Percentiles rank a stretch among this genome's conserved stretches.
phyloP scores from a whole-genome alignment of 2,797 vertebrate genomes.

The Cynodonichthys magdalenae region DNA sequence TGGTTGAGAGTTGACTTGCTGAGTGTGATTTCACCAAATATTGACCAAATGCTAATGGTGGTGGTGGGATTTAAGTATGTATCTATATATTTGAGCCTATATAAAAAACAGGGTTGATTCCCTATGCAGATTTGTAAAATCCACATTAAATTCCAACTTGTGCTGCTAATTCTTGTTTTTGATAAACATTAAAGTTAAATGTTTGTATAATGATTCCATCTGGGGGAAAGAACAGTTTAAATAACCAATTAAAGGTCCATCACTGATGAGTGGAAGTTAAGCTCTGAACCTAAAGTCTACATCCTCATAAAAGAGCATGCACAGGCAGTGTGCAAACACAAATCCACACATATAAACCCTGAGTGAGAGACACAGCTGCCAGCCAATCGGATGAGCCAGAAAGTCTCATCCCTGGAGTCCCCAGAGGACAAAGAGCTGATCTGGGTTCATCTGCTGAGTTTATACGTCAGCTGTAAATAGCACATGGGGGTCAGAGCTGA shows the following conservation, averaged over 20 bases:
- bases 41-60: no score
- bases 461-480: conserved; percentile 61
- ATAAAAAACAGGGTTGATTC: no score
- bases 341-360: conserved; percentile 3
- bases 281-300: neutral
- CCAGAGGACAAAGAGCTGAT: conserved; percentile 69
- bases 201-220: neutral
- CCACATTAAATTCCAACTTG: no score
- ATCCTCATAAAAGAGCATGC: neutral
- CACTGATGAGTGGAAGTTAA: neutral
- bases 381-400: conserved; percentile 59
- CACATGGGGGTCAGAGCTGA: conserved; percentile 38
- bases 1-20: no score
- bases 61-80: no score
- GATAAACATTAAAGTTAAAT: no score
- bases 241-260: neutral
- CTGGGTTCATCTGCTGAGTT: conserved; percentile 66
- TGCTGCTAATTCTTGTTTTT: no score
- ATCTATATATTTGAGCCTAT: no score
- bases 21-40: no score
- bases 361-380: conserved; percentile 56
- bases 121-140: no score
- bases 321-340: no score
- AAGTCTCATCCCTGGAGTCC: conserved; percentile 14
- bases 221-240: neutral